Evolutionary conservation across 92 coral and sea anemone genomes (phyloP).

Genomic region (Porites lobata): DNA sequence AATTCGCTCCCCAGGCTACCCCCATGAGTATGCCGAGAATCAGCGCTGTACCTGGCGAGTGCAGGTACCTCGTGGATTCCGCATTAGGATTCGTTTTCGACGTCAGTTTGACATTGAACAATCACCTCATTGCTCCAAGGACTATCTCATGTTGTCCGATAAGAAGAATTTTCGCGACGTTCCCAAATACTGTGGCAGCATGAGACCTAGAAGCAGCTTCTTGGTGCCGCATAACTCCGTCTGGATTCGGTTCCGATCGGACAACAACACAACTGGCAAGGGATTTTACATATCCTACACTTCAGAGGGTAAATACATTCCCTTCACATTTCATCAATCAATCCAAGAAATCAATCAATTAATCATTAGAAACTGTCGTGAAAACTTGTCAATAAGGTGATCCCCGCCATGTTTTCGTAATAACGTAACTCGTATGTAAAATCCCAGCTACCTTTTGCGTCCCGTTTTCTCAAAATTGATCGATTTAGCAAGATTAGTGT

Average conservation of each 20-base stretch:
- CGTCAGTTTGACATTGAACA: slow-evolving; percentile 85
- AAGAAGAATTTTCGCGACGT: slow-evolving; percentile 80
- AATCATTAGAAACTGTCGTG: too few species aligned
- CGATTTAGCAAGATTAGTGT: too few species aligned
- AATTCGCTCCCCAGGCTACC: slow-evolving; percentile 94
- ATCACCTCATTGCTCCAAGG: slow-evolving; percentile 84
- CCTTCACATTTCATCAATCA: not conserved
- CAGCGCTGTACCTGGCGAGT: slow-evolving; percentile 91
- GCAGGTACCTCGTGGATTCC: slow-evolving; percentile 90
- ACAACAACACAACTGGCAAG: slow-evolving; percentile 74
- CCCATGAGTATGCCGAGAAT: slow-evolving; percentile 74
- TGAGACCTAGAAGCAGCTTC: slow-evolving; percentile 71
- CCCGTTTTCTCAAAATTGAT: too few species aligned
- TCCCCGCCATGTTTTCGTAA: too few species aligned
- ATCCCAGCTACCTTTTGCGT: too few species aligned
- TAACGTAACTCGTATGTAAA: too few species aligned
- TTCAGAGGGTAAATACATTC: slow-evolving; percentile 81
- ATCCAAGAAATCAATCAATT: too few species aligned
- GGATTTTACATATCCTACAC: slow-evolving; percentile 88
- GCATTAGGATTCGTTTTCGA: slow-evolving; percentile 89
- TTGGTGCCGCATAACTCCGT: slow-evolving; percentile 79
- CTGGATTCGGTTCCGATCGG: slow-evolving; percentile 90
- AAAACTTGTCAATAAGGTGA: too few species aligned
- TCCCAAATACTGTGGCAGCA: slow-evolving; percentile 80
- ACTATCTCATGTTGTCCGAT: slow-evolving; percentile 85